These are phyloP conservation scores for Parasteatoda tepidariorum DNA, from an alignment of 1,140 invertebrate genomes.

Conservation along the genomic window DNA sequence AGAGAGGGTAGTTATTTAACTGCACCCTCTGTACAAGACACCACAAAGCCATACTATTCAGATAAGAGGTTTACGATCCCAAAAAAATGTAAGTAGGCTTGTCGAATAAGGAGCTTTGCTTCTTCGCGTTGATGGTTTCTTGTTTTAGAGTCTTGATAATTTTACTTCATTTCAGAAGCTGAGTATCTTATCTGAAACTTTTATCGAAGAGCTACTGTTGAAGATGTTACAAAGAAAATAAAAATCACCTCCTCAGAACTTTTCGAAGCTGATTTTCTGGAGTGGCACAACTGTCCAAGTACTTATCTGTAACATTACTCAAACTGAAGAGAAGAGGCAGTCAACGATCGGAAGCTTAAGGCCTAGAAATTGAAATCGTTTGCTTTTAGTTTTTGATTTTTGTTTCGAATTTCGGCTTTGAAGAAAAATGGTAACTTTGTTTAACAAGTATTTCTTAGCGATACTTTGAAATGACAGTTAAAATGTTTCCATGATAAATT, in stretches of 20 bases:
- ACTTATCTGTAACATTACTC: slow-evolving; percentile 24
- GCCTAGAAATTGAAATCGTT: background rate
- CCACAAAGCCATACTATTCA: background rate
- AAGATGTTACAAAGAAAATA: background rate
- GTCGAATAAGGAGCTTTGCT: background rate
- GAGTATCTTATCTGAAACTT: slow-evolving; percentile 7
- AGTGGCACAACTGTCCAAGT: slow-evolving; percentile 1
- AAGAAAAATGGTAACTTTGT: background rate
- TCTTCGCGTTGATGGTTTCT: background rate
- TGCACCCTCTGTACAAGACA: slow-evolving; percentile 11
- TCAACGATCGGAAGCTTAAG: background rate
- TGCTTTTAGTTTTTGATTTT: background rate
- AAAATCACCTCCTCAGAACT: slow-evolving; percentile 18
- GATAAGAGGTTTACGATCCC: slow-evolving; percentile 10
- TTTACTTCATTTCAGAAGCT: slow-evolving; percentile 12
- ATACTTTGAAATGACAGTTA: no score
- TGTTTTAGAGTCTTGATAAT: slow-evolving; percentile 13
- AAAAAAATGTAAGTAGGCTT: background rate
- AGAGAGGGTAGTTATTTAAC: background rate
- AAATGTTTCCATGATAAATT: no score
- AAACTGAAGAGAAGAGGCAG: background rate
- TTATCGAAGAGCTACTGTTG: slow-evolving; percentile 7
- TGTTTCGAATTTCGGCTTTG: background rate
- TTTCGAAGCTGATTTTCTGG: no score
- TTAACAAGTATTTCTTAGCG: no score